Evolutionary conservation across 2,113 vertebrate species (phyloP).

Genomic region (Astatoreochromis straeleni): DNA sequence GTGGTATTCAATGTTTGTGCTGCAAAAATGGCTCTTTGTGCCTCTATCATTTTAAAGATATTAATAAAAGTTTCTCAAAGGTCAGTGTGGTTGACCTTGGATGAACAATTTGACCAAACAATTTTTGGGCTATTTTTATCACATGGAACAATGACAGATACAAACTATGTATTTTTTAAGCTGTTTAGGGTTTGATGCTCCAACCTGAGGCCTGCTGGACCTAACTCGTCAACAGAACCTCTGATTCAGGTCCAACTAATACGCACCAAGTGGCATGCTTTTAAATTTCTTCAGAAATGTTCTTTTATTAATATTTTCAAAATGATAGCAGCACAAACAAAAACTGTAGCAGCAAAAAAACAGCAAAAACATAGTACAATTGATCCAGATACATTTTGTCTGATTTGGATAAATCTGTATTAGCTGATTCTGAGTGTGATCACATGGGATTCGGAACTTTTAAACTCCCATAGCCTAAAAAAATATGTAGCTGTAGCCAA

Average conservation of each 20-base stretch:
- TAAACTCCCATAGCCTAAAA: neutral
- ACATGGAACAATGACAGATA: neutral
- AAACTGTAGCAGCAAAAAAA: fast-evolving
- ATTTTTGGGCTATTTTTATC: neutral
- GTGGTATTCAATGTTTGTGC: neutral
- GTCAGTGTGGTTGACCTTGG: neutral
- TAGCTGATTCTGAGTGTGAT: neutral
- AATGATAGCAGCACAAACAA: neutral
- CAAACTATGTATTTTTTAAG: neutral
- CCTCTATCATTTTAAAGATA: neutral
- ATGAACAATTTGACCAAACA: neutral
- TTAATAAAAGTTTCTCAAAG: neutral
- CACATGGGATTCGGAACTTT: neutral
- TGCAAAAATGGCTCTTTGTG: neutral
- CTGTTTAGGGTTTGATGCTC: neutral
- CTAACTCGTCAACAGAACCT: neutral
- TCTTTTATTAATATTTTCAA: neutral
- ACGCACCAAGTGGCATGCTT: neutral
- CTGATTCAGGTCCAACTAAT: neutral
- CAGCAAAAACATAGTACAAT: neutral
- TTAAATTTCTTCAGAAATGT: neutral
- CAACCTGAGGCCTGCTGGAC: neutral
- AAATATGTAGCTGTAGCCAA: neutral
- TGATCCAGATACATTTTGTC: neutral
- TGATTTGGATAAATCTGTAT: neutral